A percentile compares a stretch with the other conserved stretches of the same genome.
phyloP scores from a whole-genome alignment of 2,113 vertebrate species.

The Rafetus swinhoei region DNA sequence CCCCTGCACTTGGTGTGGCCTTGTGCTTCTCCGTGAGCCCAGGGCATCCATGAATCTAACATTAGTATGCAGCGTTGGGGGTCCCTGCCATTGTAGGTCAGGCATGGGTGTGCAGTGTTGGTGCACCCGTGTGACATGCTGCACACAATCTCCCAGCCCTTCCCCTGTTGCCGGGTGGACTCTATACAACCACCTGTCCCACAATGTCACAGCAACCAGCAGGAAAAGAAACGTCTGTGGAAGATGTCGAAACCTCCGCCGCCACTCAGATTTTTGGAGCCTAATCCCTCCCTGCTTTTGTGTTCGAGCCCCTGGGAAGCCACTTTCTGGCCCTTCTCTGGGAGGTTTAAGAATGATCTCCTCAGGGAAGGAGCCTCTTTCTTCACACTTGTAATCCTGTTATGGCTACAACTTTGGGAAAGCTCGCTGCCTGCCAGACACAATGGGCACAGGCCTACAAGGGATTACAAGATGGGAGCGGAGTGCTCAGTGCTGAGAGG shows the following conservation, averaged over 20 bases:
- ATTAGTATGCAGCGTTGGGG: not conserved
- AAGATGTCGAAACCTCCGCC: not conserved
- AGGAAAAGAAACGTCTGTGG: fast-evolving
- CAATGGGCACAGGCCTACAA: fast-evolving
- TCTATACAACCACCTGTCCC: not conserved
- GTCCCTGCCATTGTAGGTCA: not conserved
- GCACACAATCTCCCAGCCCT: not conserved
- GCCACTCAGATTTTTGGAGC: not conserved
- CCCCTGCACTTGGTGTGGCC: not conserved
- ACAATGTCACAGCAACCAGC: not conserved
- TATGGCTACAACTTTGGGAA: not conserved
- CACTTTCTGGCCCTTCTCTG: not conserved
- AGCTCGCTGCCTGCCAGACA: not conserved
- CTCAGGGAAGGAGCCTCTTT: not conserved
- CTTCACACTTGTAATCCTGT: not conserved
- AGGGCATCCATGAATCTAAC: not conserved
- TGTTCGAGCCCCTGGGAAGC: not conserved
- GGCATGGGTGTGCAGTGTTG: not conserved
- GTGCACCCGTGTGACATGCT: not conserved
- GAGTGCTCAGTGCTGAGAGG: not conserved
- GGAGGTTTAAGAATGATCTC: not conserved
- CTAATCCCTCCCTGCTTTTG: not conserved
- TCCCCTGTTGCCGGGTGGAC: not conserved
- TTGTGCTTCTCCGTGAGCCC: not conserved
- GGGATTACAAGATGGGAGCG: fast-evolving